Conservation (phyloP, 2,888 invertebrate species). For the Sylvicola fuscatus region DNA sequence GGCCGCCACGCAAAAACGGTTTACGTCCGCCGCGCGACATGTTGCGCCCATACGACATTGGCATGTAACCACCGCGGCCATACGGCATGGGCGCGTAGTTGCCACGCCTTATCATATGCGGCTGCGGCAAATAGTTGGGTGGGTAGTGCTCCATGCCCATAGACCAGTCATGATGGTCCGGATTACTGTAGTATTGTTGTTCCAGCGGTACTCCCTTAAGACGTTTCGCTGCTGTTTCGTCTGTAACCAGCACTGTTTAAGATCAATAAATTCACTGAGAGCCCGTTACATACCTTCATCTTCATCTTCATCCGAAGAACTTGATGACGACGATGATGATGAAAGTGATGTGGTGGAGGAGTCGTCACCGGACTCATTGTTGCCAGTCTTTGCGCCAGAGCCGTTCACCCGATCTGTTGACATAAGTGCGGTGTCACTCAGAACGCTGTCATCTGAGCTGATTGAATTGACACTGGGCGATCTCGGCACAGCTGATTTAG, state of each 20-base stretch:
- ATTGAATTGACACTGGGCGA: constrained; percentile 10
- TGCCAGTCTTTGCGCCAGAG: neutral
- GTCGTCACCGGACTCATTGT: neutral
- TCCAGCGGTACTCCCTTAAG: constrained; percentile 26
- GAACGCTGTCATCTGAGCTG: constrained; percentile 13
- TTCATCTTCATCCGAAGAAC: constrained; percentile 14
- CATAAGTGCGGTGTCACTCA: constrained; percentile 7
- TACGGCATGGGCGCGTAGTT: constrained; percentile 21
- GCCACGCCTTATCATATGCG: constrained; percentile 14
- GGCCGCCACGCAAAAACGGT: constrained; percentile 26
- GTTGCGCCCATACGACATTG: constrained; percentile 8
- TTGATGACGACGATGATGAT: constrained; percentile 12
- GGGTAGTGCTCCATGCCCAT: constrained; percentile 21
- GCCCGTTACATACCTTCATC: constrained; percentile 15
- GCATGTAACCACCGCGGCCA: constrained; percentile 11
- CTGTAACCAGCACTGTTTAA: too few species aligned
- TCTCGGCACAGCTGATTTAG: constrained; percentile 9
- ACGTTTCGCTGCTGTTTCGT: constrained; percentile 9
- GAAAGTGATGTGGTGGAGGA: constrained; percentile 19
- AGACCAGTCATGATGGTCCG: constrained; percentile 15
- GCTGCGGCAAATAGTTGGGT: constrained; percentile 14
- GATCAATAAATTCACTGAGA: neutral
- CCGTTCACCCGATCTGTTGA: constrained; percentile 1
- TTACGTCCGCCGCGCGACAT: constrained; percentile 17
- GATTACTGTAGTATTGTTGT: constrained; percentile 22